A percentile compares a stretch with the other conserved stretches of the same genome.
phyloP scores from a whole-genome alignment of 2,888 invertebrate species.

The Arctia plantaginis region DNA sequence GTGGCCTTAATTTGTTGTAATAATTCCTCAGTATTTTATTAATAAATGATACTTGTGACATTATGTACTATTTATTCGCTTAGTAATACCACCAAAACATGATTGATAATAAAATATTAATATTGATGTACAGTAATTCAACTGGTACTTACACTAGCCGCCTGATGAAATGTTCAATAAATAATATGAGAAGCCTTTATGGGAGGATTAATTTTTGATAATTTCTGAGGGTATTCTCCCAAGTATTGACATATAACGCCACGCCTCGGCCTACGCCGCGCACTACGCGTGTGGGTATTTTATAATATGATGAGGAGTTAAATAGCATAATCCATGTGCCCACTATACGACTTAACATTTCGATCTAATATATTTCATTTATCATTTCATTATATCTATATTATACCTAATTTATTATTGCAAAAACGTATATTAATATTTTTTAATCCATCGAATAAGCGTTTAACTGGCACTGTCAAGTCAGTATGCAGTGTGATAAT shows the following conservation, averaged over 20 bases:
- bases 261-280: neutral
- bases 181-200: slow-evolving; percentile 42
- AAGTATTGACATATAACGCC: neutral
- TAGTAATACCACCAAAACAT: slow-evolving; percentile 49
- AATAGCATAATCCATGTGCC: slow-evolving; percentile 23
- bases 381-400: slow-evolving; percentile 10
- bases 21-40: slow-evolving; percentile 13
- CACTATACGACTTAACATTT: slow-evolving; percentile 38
- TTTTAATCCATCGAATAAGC: slow-evolving; percentile 33
- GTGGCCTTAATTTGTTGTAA: slow-evolving; percentile 36
- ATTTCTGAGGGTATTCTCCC: neutral
- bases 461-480: slow-evolving; percentile 32
- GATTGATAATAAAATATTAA: slow-evolving; percentile 34
- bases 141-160: slow-evolving; percentile 35
- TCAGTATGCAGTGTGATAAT: slow-evolving; percentile 30
- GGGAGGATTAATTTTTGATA: slow-evolving; percentile 28
- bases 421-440: slow-evolving; percentile 26
- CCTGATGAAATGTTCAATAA: slow-evolving; percentile 41
- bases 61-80: slow-evolving; percentile 32
- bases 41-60: slow-evolving; percentile 45
- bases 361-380: slow-evolving; percentile 34
- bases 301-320: slow-evolving; percentile 35
- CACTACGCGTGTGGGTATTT: slow-evolving; percentile 4
- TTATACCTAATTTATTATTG: slow-evolving; percentile 25
- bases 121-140: slow-evolving; percentile 36